A percentile compares a stretch with the other conserved stretches of the same genome.
phyloP scores from a whole-genome alignment of 2,888 invertebrate genomes.

The Dryobotodes eremita region DNA sequence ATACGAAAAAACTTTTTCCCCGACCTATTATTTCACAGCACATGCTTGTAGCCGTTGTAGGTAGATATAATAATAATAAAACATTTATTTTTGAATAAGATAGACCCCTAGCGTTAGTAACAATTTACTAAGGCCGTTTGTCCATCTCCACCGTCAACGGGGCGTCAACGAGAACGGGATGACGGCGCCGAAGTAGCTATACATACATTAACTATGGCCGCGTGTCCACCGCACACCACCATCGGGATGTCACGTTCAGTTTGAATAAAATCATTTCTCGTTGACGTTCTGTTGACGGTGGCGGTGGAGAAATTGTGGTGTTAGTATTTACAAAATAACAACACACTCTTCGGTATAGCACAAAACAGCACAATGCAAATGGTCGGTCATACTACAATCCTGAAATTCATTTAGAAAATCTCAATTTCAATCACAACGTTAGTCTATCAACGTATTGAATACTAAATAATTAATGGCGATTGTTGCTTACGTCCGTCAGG shows the following conservation, averaged over 20 bases:
- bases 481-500: constrained; percentile 4
- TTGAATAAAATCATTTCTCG: background rate
- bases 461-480: constrained; percentile 31
- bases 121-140: background rate
- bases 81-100: background rate
- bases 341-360: background rate
- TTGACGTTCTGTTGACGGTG: background rate
- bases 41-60: too few relatives aligned
- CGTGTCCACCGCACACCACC: background rate
- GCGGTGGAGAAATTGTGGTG: too few relatives aligned
- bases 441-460: constrained; percentile 11
- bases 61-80: background rate
- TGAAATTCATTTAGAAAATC: background rate
- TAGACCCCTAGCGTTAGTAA: background rate
- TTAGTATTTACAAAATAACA: too few relatives aligned
- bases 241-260: background rate
- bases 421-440: background rate
- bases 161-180: background rate
- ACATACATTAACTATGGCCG: too few relatives aligned
- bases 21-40: too few relatives aligned
- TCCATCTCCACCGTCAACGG: background rate
- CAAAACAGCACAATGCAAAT: background rate
- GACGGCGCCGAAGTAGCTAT: background rate
- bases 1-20: too few relatives aligned
- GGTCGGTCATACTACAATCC: background rate